Evolutionary conservation across 2,888 invertebrate genomes (phyloP), one percentile per base, ranked within the genome.

Genomic region (Podabrus alpinus): DNA sequence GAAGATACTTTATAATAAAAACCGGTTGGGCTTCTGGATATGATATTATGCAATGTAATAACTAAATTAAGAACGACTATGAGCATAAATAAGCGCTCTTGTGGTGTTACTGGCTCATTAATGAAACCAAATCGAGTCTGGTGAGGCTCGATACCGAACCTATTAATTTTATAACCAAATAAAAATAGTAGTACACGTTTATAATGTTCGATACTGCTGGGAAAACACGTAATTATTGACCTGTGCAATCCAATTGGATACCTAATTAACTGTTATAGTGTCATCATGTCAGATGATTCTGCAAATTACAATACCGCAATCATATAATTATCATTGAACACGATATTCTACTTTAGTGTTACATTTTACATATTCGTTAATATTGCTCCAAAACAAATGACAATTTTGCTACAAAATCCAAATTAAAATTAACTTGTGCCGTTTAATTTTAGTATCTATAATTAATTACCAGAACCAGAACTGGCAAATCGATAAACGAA

Each of bases 81-180:
- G 76, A 78, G 80, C 80, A 81, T 80, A 82, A 81, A 82, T 80
- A 82, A 82, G 79, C 78, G 76, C 79, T 80, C 80, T 79, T 77
- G 75, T 77, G 79, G 77, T 76, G 78, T 77, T 77, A 78, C 77
- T 74, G 74, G 74, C 73, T 75, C 79, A 80, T 77, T 80, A 80
- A 81, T 81, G 80, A 77, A 62, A 74, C 74, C 70, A 79, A 80
- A 80, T 82, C 81, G 82, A 80, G 82, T 81, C 82, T 82, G 82
- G 80, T 78, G 77, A 78, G 76, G 74, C 79, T 80, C 83, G 82
- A 82, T 82, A 82, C 80, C 78, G 80, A 79, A 71, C 79, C 82
- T 81, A 82, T 83, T 83, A 83, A 83, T 82, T 82, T 81, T 81
- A 80, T 78, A 76, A 74, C 78, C 79, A 78, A 78, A 81, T 82